Base-by-base conservation (phyloP, 2,113 vertebrate genomes). In the Heliornis fulica region DNA sequence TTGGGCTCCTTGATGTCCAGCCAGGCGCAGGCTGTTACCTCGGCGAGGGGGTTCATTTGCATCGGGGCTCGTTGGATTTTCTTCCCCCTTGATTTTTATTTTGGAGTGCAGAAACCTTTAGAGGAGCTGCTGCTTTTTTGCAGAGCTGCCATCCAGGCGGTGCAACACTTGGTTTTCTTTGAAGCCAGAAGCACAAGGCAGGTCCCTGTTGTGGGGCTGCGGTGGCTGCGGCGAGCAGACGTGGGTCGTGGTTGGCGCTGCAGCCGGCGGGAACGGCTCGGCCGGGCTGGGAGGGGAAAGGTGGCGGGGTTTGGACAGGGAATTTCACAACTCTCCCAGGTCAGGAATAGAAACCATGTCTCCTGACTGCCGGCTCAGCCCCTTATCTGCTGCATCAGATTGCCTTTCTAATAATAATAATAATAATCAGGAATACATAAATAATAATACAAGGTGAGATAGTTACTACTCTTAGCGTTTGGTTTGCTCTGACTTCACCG, bases 401-500 rank as follows among this genome's bases (percentile, higher is more conserved):
- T 7, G 0, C 82, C 90, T 96, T 96, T 96, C 95, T 96, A 93
- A 95, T 96, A 95, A 97, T 94, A 96, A 97, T 94, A 96, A 68
- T 91, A 69, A 93, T 95, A 83, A 90, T 43, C 94, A 75, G 92
- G 94, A 70, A 77, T 90, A 90, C 83, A 95, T 97, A 97, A 97
- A 97, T 90, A 97, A 92, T 97, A 97, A 97, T 95, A 87, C 76
- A 38, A 59, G 83, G 79, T 0, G 11, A 90, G 93, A 95, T 93
- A 95, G 94, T 61, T 83, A 11, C 92, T 76, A 19, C 90, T 87
- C 93, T 36, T 3, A 17, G 93, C 17, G 50, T 78, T 90, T 4
- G 83, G 86, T 75, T 91, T 82, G 79, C 59, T 81, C 69, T 76
- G 92, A 70, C 61, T 86, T 45, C 66, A 29, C 45, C 3, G 2